Percentiles rank a stretch among this genome's conserved stretches.
Conservation (phyloP, 2,888 invertebrate species). For the Thereva unica region DNA sequence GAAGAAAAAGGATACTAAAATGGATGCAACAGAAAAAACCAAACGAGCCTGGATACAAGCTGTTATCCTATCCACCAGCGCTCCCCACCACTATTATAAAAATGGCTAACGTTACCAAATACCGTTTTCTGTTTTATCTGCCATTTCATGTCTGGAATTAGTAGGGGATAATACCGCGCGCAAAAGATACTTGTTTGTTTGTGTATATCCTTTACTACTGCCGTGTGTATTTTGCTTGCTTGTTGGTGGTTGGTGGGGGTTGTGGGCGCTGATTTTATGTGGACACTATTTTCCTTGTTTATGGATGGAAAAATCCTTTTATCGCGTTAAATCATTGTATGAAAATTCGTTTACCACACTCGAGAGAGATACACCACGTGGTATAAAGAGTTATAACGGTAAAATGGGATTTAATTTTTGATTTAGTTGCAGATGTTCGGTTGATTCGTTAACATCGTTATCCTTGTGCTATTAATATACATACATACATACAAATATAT, state of each 20-base stretch:
- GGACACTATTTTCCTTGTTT: constrained; percentile 17
- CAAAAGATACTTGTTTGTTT: no score
- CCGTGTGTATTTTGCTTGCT: no score
- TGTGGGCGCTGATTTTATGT: constrained; percentile 13
- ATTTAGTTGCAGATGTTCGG: constrained; percentile 39
- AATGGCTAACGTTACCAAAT: no score
- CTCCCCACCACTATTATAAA: no score
- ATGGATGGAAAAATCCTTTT: constrained; percentile 38
- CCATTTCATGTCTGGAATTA: no score
- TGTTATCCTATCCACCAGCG: no score
- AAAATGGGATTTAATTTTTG: not conserved
- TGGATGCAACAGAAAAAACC: no score
- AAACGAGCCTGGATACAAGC: no score
- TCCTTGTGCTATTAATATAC: not conserved
- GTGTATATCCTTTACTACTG: no score
- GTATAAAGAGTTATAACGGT: not conserved
- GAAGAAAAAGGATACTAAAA: no score
- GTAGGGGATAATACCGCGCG: no score
- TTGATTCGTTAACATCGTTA: constrained; percentile 32
- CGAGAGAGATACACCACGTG: not conserved
- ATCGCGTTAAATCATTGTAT: constrained; percentile 43
- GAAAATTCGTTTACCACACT: constrained; percentile 42
- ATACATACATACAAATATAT: not conserved
- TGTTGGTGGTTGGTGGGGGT: constrained; percentile 22
- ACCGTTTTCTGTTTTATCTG: no score